Evolutionary conservation across 2,113 vertebrate genomes (phyloP).

Genomic region (Pelobates fuscus): DNA sequence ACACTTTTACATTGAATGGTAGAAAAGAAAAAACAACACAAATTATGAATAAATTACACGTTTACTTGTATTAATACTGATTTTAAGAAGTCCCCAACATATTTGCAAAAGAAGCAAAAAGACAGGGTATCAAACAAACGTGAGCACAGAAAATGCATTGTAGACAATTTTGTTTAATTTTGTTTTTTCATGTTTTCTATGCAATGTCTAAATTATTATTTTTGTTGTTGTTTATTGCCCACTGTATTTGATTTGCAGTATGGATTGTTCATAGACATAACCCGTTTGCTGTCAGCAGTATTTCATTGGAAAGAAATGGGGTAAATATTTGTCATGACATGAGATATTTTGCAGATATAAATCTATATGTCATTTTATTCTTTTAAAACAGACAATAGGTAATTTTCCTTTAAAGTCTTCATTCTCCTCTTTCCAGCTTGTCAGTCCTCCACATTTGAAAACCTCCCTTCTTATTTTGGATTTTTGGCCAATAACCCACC

Average conservation of each 20-base stretch:
- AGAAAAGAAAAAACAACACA: neutral
- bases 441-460: neutral
- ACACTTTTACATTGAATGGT: neutral
- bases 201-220: conserved; percentile 19
- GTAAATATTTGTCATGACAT: neutral
- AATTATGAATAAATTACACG: conserved; percentile 18
- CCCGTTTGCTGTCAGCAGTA: conserved; percentile 14
- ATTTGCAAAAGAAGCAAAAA: conserved; percentile 18
- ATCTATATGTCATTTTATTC: neutral
- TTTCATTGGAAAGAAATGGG: neutral
- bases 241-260: conserved; percentile 2
- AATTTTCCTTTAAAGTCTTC: neutral
- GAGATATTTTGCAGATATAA: conserved; percentile 9
- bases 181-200: conserved; percentile 6
- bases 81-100: conserved; percentile 9
- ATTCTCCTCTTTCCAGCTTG: neutral
- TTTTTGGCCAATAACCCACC: conserved; percentile 6
- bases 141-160: conserved; percentile 33
- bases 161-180: conserved; percentile 28
- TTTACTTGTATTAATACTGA: conserved; percentile 40
- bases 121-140: conserved; percentile 20
- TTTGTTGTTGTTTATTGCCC: neutral
- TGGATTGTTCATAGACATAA: neutral
- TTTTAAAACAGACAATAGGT: neutral
- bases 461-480: neutral